Evolutionary conservation across 2,888 invertebrate genomes (phyloP).

Genomic region (Acleris sparsana): DNA sequence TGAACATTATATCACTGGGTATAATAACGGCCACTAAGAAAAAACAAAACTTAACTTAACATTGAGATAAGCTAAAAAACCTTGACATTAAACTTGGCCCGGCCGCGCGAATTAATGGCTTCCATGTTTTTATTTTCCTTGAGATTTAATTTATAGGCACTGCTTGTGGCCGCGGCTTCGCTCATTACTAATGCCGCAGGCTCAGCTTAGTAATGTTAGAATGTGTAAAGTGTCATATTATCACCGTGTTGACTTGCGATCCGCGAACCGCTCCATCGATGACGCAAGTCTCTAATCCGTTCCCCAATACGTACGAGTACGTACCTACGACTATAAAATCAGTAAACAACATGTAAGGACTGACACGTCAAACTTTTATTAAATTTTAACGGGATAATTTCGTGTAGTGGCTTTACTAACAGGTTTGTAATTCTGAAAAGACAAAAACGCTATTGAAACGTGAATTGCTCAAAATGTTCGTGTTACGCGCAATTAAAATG

Average conservation of each 20-base stretch:
- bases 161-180: conserved; percentile 73
- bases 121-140: conserved; percentile 84
- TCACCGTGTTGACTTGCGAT: conserved; percentile 71
- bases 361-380: no score
- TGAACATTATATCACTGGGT: conserved; percentile 67
- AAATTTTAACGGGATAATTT: conserved; percentile 1
- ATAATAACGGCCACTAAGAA: conserved; percentile 71
- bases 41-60: conserved; percentile 78
- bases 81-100: conserved; percentile 84
- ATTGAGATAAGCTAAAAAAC: conserved; percentile 80
- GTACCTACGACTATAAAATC: background rate
- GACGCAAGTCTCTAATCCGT: conserved; percentile 56
- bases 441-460: conserved; percentile 19
- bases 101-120: conserved; percentile 83
- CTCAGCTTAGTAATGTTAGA: conserved; percentile 74
- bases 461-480: conserved; percentile 17
- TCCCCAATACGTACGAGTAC: conserved; percentile 31
- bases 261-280: conserved; percentile 58
- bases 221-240: conserved; percentile 78
- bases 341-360: background rate
- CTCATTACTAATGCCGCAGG: conserved; percentile 76
- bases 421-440: background rate
- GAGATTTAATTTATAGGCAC: conserved; percentile 82
- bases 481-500: conserved; percentile 17
- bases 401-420: background rate